Evolutionary conservation across 2,888 invertebrate species (phyloP).

Genomic region (Minunthozetes semirufus): DNA sequence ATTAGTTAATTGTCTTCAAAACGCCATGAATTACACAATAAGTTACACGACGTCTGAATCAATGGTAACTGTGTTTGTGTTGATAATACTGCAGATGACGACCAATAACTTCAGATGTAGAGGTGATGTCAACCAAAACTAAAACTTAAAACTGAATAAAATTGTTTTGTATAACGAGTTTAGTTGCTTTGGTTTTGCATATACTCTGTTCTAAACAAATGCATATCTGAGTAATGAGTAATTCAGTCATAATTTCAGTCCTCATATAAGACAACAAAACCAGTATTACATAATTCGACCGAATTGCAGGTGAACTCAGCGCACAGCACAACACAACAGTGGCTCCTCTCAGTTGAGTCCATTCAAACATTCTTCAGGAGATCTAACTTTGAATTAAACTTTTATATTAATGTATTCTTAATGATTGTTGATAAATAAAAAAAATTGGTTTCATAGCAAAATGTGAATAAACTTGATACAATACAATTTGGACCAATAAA

Average conservation of each 20-base stretch:
- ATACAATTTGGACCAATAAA: no score
- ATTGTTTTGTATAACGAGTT: neutral
- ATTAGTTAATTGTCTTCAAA: neutral
- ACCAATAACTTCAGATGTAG: neutral
- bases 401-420: no score
- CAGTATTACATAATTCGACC: neutral
- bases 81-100: neutral
- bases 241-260: neutral
- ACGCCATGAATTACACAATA: conserved; percentile 16
- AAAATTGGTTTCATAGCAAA: no score
- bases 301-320: neutral
- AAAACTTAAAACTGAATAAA: neutral
- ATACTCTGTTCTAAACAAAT: neutral
- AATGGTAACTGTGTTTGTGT: neutral
- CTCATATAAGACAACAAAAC: neutral
- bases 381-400: neutral
- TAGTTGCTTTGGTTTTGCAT: neutral
- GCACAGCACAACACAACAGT: neutral
- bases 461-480: no score
- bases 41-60: neutral
- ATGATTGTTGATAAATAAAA: no score
- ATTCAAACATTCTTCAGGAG: neutral
- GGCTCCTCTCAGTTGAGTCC: neutral
- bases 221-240: conserved; percentile 1
- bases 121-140: neutral